Conservation (phyloP, 1,140 invertebrate genomes). For the Achatina immaculata region DNA sequence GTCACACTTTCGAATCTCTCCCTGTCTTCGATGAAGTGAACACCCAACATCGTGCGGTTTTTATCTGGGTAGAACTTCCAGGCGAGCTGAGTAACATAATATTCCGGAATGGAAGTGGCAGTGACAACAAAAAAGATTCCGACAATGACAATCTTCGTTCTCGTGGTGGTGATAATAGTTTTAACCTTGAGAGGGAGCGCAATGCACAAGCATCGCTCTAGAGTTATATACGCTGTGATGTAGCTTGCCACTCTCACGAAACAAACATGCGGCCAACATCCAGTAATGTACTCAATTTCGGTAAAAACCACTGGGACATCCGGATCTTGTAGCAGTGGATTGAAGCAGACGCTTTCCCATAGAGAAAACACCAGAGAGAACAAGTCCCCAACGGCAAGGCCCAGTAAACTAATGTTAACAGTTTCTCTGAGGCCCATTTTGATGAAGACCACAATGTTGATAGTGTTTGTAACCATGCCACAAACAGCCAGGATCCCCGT, state of each 20-base stretch:
- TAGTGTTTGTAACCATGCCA: constrained; percentile 11
- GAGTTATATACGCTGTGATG: constrained; percentile 26
- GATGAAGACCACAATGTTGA: constrained; percentile 19
- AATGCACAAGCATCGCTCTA: constrained; percentile 30
- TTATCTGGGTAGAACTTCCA: constrained; percentile 22
- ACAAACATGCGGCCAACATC: constrained; percentile 16
- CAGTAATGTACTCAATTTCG: constrained; percentile 8
- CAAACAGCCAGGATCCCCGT: not conserved
- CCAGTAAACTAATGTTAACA: constrained; percentile 5
- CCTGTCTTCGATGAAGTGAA: not conserved
- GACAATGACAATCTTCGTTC: constrained; percentile 7
- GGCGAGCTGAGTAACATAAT: constrained; percentile 1
- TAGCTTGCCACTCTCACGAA: constrained; percentile 11
- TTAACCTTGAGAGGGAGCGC: constrained; percentile 10
- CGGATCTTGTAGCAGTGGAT: constrained; percentile 3
- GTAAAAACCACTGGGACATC: not conserved
- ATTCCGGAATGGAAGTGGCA: constrained; percentile 8
- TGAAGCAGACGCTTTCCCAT: constrained; percentile 16
- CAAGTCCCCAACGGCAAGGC: constrained; percentile 1
- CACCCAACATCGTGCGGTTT: not conserved
- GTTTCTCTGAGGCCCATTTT: constrained; percentile 11
- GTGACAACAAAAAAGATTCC: not conserved
- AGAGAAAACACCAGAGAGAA: constrained; percentile 8
- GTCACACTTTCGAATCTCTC: constrained; percentile 12
- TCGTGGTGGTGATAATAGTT: not conserved